These are phyloP conservation scores for Druon quercuslanigerum DNA, from an alignment of 1,140 invertebrate species.

Conservation along the genomic window DNA sequence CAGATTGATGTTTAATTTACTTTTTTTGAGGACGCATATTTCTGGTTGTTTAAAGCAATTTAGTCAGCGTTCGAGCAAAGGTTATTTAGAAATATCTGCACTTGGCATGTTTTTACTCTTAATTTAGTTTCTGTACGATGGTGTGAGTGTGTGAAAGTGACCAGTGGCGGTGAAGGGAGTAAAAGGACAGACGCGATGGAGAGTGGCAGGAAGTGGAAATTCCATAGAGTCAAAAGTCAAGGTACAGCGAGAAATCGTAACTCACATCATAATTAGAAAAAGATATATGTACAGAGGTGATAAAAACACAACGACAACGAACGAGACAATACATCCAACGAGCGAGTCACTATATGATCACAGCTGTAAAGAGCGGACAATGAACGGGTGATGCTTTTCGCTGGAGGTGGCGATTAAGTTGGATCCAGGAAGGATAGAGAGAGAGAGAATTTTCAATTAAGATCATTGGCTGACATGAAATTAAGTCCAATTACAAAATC, in stretches of 20 bases:
- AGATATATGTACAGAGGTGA: slow-evolving; percentile 72
- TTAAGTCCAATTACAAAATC: background rate
- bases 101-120: slow-evolving; percentile 54
- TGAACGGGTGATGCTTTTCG: slow-evolving; percentile 57
- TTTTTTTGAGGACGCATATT: slow-evolving; percentile 52
- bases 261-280: slow-evolving; percentile 71
- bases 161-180: slow-evolving; percentile 48
- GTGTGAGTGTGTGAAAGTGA: slow-evolving; percentile 56
- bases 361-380: slow-evolving; percentile 71
- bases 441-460: slow-evolving; percentile 18
- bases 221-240: slow-evolving; percentile 69
- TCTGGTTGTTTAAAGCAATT: slow-evolving; percentile 51
- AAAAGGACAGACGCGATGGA: slow-evolving; percentile 39
- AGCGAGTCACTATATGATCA: slow-evolving; percentile 76
- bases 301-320: slow-evolving; percentile 76
- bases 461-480: background rate
- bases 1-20: slow-evolving; percentile 55
- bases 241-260: slow-evolving; percentile 70
- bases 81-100: slow-evolving; percentile 73
- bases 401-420: slow-evolving; percentile 51
- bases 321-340: slow-evolving; percentile 76
- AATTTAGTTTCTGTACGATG: slow-evolving; percentile 47
- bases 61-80: slow-evolving; percentile 51
- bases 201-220: slow-evolving; percentile 46
- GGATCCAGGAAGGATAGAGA: slow-evolving; percentile 44